phyloP scores from a whole-genome alignment of 2,113 vertebrate species.

The Cebidichthys violaceus region DNA sequence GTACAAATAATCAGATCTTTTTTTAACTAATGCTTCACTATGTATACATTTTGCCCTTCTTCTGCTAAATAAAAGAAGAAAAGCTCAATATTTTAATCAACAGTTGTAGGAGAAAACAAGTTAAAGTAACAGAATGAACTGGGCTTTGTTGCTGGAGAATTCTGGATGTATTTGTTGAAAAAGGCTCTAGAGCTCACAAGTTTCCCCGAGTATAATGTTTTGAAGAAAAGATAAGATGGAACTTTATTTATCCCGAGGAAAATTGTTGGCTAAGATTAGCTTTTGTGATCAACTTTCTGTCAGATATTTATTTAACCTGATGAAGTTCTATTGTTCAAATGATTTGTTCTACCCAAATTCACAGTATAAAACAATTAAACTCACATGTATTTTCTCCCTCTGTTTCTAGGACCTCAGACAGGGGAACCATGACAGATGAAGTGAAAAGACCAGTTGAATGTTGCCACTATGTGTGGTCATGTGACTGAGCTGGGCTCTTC shows the following conservation, averaged over 20 bases:
- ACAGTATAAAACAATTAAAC: conserved; percentile 5
- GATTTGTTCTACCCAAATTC: not conserved
- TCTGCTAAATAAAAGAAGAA: not conserved
- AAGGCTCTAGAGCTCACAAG: not conserved
- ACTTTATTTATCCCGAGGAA: not conserved
- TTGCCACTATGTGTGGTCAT: conserved; percentile 62
- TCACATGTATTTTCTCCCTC: conserved; percentile 17
- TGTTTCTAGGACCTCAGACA: conserved; percentile 63
- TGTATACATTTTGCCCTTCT: not conserved
- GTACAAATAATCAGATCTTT: not conserved
- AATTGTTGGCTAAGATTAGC: not conserved
- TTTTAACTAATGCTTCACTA: not conserved
- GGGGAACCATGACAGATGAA: conserved; percentile 40
- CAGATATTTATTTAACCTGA: not conserved
- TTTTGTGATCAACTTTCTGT: not conserved
- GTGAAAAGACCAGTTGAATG: conserved; percentile 42
- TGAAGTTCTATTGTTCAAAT: not conserved
- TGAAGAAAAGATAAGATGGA: not conserved
- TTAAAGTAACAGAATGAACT: not conserved
- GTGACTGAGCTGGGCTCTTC: conserved; percentile 56
- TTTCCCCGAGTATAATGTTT: not conserved
- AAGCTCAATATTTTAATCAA: not conserved
- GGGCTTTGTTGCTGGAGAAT: not conserved
- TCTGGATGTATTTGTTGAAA: not conserved
- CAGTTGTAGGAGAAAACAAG: not conserved